Conservation (phyloP, 2,888 invertebrate genomes). For the Acronicta leporina region DNA sequence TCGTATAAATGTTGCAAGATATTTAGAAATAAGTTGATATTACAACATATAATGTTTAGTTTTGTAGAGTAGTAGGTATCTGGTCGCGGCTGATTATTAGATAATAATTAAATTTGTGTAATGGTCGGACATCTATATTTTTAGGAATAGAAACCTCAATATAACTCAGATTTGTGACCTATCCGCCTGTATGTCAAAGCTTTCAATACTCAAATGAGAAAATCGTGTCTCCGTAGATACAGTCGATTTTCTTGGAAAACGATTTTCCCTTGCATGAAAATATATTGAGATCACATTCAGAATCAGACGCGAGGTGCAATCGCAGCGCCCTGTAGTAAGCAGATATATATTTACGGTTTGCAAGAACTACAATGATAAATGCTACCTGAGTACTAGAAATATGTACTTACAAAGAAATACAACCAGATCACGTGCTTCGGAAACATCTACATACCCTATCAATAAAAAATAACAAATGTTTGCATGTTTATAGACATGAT, state of each 20-base stretch:
- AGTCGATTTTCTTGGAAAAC: constrained; percentile 20
- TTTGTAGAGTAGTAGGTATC: too few species aligned
- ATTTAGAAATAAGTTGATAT: too few species aligned
- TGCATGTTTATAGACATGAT: too few species aligned
- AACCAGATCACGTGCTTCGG: too few species aligned
- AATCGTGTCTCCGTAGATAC: constrained; percentile 14
- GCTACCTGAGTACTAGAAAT: neutral
- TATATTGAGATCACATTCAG: constrained; percentile 35
- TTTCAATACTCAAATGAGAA: constrained; percentile 14
- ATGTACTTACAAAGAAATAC: too few species aligned
- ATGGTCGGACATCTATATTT: too few species aligned
- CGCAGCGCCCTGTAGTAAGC: constrained; percentile 14
- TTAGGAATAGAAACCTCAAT: neutral
- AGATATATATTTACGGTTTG: neutral
- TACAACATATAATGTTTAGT: too few species aligned
- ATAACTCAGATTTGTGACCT: neutral
- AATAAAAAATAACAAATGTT: too few species aligned
- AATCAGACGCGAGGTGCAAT: constrained; percentile 28
- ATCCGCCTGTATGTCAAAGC: neutral
- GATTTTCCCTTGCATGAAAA: constrained; percentile 27
- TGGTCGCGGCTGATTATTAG: too few species aligned
- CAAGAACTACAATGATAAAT: neutral
- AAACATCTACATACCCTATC: too few species aligned
- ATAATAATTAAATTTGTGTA: too few species aligned
- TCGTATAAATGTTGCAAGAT: too few species aligned